Percentiles rank a stretch among this genome's conserved stretches.
phyloP scores from a whole-genome alignment of 2,797 vertebrate species.

The Linurgus olivaceus region DNA sequence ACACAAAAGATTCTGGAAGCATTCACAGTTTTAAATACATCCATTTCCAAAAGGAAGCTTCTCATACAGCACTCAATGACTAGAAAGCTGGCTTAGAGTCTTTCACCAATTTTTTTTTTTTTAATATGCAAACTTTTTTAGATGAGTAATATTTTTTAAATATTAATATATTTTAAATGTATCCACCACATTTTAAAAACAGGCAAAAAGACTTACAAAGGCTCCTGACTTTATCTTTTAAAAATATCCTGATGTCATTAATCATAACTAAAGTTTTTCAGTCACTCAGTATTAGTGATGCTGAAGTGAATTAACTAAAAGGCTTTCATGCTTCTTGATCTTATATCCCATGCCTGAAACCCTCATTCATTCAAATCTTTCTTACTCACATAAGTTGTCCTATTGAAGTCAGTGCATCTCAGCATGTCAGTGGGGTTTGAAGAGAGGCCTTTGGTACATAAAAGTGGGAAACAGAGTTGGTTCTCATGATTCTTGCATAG shows the following conservation, averaged over 20 bases:
- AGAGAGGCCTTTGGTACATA: slow-evolving; percentile 14
- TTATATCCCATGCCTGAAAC: background rate
- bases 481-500: slow-evolving; percentile 25
- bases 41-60: background rate
- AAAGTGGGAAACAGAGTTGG: background rate
- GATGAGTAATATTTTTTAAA: background rate
- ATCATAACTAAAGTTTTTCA: slow-evolving; percentile 45
- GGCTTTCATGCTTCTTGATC: slow-evolving; percentile 56
- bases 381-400: slow-evolving; percentile 1
- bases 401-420: slow-evolving; percentile 37
- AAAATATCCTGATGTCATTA: background rate
- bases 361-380: slow-evolving; percentile 15
- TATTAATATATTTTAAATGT: background rate
- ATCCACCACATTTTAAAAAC: background rate
- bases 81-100: background rate
- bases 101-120: background rate
- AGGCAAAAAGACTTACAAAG: background rate
- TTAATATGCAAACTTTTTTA: background rate
- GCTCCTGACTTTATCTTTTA: background rate
- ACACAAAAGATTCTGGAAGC: background rate
- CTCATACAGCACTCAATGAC: background rate
- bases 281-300: slow-evolving; percentile 32
- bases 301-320: slow-evolving; percentile 58
- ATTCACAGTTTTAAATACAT: background rate
- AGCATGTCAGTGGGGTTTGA: slow-evolving; percentile 25